Percentiles rank a stretch among this genome's conserved stretches.
phyloP scores from a whole-genome alignment of 1,140 invertebrate genomes.

The Bicyclus anynana region DNA sequence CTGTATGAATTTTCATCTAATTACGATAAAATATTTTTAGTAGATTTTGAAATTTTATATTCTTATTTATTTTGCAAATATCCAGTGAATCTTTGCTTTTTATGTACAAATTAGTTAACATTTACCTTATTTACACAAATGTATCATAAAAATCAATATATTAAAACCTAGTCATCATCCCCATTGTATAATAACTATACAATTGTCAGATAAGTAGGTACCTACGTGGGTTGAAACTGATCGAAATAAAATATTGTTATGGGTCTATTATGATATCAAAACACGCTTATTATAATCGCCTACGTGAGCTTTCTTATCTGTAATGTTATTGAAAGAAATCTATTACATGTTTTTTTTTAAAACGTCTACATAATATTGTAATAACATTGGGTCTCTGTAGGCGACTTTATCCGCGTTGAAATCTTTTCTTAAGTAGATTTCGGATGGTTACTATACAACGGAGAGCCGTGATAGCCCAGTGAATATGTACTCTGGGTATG shows the following conservation, averaged over 20 bases:
- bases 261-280: slow-evolving; percentile 11
- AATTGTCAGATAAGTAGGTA: background rate
- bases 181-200: background rate
- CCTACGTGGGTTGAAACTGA: slow-evolving; percentile 5
- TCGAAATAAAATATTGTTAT: slow-evolving; percentile 9
- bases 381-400: background rate
- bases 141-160: too few species aligned
- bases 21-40: too few species aligned
- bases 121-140: too few species aligned
- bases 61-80: too few species aligned
- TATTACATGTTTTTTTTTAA: slow-evolving; percentile 4
- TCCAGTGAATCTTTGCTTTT: too few species aligned
- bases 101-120: too few species aligned
- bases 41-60: too few species aligned
- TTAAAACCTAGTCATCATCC: too few species aligned
- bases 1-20: too few species aligned
- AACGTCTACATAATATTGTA: background rate
- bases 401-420: slow-evolving; percentile 1
- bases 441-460: background rate
- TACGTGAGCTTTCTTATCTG: slow-evolving; percentile 4
- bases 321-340: slow-evolving; percentile 8
- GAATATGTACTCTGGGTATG: too few species aligned
- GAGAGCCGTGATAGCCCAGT: too few species aligned
- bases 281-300: slow-evolving; percentile 6
- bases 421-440: background rate